Evolutionary conservation across 35 echinoderm and acorn worm genomes (phyloP).

Genomic region (Acanthaster planci): DNA sequence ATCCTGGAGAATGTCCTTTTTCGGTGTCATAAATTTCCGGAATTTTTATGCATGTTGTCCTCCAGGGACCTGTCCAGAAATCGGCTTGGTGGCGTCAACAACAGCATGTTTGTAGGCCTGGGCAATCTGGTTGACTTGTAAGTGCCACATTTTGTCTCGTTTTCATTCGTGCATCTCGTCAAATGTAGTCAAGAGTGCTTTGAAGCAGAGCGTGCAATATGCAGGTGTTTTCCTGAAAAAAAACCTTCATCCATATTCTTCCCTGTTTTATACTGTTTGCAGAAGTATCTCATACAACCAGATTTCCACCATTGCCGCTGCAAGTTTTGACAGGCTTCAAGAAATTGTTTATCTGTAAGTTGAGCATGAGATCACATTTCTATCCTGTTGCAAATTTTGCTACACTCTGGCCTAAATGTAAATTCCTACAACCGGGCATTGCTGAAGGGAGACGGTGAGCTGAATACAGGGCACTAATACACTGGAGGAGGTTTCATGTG

Average conservation of each 20-base stretch:
- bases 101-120: constrained; percentile 72
- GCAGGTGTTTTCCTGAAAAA: neutral
- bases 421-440: no score
- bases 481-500: no score
- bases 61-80: constrained; percentile 78
- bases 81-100: constrained; percentile 59
- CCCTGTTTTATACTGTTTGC: constrained; percentile 23
- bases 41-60: constrained; percentile 5
- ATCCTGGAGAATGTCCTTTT: neutral
- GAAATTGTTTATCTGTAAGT: constrained; percentile 71
- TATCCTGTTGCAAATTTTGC: no score
- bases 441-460: no score
- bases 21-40: neutral
- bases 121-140: constrained; percentile 47
- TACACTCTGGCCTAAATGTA: no score
- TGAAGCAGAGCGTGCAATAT: no score
- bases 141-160: constrained; percentile 52
- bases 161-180: neutral
- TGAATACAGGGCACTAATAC: no score
- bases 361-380: no score
- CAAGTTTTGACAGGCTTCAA: constrained; percentile 63
- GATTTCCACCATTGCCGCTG: constrained; percentile 60
- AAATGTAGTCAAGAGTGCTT: neutral
- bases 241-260: neutral
- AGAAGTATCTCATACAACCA: constrained; percentile 68